A percentile compares a stretch with the other conserved stretches of the same genome.
Conservation (phyloP, 2,888 invertebrate genomes). For the Tipula vernalis region DNA sequence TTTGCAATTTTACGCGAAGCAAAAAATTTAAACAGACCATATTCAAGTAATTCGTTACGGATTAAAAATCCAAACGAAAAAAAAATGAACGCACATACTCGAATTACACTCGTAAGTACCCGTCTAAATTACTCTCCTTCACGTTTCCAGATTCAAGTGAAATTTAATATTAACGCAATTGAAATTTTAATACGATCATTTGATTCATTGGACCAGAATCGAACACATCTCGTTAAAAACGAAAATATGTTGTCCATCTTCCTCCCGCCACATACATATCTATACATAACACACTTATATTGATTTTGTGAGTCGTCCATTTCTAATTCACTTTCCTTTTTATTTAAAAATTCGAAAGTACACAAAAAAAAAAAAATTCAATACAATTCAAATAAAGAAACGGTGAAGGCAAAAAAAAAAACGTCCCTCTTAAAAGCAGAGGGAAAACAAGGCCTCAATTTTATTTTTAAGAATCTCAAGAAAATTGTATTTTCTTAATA, state of each 20-base stretch:
- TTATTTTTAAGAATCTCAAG: not conserved
- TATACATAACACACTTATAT: not conserved
- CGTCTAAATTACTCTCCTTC: not conserved
- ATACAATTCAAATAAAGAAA: not conserved
- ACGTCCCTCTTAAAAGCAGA: not conserved
- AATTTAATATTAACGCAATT: not conserved
- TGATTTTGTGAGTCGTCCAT: not conserved
- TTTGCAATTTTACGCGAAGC: not conserved
- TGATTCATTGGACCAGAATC: not conserved
- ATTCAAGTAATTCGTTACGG: not conserved
- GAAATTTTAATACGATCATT: not conserved
- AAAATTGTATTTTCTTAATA: not conserved
- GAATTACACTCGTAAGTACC: not conserved
- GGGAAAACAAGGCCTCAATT: not conserved
- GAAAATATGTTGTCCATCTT: not conserved
- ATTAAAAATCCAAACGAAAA: not conserved
- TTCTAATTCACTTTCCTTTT: not conserved
- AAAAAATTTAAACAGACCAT: not conserved
- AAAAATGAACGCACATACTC: not conserved
- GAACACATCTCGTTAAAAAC: not conserved
- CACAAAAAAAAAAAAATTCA: not conserved
- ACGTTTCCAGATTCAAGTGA: not conserved
- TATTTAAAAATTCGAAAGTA: not conserved
- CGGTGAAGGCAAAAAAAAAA: not conserved
- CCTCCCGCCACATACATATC: not conserved